A percentile compares a stretch with the other conserved stretches of the same genome.
phyloP scores from a whole-genome alignment of 2,113 vertebrate genomes.

The Oreochromis aureus region DNA sequence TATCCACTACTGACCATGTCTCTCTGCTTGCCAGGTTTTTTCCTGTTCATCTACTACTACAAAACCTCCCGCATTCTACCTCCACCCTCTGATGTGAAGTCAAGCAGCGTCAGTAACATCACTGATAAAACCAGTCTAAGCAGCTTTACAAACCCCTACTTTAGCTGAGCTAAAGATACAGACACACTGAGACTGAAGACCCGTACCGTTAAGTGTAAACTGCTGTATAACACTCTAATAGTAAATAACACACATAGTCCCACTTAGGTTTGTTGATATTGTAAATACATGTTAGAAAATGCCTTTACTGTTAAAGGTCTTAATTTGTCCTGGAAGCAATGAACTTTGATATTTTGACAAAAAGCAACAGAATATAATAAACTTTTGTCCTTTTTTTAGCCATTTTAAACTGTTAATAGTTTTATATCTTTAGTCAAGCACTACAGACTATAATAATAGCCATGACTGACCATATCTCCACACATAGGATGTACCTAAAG shows the following conservation, averaged over 20 bases:
- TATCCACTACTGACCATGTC: not conserved
- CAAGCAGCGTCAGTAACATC: not conserved
- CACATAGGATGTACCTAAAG: not conserved
- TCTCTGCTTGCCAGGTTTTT: slow-evolving; percentile 58
- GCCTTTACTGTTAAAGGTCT: not conserved
- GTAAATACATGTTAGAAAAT: not conserved
- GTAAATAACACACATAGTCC: not conserved
- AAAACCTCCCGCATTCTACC: not conserved
- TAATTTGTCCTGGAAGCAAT: not conserved
- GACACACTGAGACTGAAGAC: not conserved
- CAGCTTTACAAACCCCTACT: slow-evolving; percentile 32
- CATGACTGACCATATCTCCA: not conserved
- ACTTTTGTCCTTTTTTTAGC: not conserved
- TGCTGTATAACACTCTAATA: not conserved
- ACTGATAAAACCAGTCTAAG: not conserved
- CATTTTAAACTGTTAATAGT: not conserved
- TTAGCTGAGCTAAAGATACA: fast-evolving
- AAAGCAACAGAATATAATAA: not conserved
- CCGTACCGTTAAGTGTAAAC: not conserved
- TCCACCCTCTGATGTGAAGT: not conserved
- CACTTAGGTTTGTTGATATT: not conserved
- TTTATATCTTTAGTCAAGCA: not conserved
- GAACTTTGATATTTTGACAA: not conserved
- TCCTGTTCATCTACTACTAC: slow-evolving; percentile 70
- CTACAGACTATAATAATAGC: not conserved